phyloP scores from a whole-genome alignment of 2,888 invertebrate species.

The Theretra japonica region DNA sequence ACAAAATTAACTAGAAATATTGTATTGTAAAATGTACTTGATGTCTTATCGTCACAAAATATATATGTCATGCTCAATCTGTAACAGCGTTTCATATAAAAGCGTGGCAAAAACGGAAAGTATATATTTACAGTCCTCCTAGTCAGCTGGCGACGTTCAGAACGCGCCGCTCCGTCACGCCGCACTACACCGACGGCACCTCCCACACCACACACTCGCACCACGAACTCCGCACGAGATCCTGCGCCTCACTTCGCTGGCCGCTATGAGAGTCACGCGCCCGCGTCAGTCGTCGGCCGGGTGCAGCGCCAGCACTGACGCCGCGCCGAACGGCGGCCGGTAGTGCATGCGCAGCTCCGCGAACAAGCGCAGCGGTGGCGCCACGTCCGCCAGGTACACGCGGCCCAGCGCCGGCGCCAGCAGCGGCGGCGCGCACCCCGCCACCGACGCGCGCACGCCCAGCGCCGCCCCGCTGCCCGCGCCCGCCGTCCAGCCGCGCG shows the following conservation, averaged over 20 bases:
- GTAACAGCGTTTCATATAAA: neutral
- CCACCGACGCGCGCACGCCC: constrained; percentile 52
- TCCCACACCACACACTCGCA: neutral
- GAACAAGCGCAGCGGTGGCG: constrained; percentile 90
- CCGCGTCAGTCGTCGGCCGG: constrained; percentile 51
- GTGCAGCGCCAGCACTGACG: constrained; percentile 72
- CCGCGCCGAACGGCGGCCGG: constrained; percentile 90
- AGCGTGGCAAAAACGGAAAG: neutral
- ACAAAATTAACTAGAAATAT: constrained; percentile 34
- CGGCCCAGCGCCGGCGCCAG: constrained; percentile 68
- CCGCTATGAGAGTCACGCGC: neutral
- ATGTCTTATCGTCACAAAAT: constrained; percentile 28
- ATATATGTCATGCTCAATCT: constrained; percentile 25
- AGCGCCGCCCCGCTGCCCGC: constrained; percentile 55
- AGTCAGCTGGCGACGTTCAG: neutral
- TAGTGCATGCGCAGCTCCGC: constrained; percentile 90
- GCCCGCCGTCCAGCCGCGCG: constrained; percentile 69
- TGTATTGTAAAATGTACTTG: constrained; percentile 21
- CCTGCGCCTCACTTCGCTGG: neutral
- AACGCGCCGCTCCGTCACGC: neutral
- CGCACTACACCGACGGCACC: neutral
- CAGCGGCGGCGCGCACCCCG: constrained; percentile 53
- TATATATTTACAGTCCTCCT: constrained; percentile 4
- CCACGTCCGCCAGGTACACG: constrained; percentile 93
- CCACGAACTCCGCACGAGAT: neutral